Evolutionary conservation across 2,888 invertebrate species (phyloP), one percentile per base, ranked within the genome.

Genomic region (Tricholauxania praeusta): DNA sequence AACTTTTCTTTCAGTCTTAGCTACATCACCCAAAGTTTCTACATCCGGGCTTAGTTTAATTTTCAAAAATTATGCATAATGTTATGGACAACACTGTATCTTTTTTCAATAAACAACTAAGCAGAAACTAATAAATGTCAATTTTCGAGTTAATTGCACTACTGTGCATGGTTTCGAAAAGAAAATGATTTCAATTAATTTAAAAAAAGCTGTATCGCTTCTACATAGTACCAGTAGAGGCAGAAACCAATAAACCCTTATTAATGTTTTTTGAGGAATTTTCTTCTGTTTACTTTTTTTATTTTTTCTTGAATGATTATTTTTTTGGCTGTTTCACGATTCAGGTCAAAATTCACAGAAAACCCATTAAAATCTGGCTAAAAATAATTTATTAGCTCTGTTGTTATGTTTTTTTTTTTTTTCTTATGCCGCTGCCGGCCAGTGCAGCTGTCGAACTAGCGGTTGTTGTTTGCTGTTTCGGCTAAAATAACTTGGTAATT

Each of bases 401-500:
- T 55, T 68, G 60, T 48, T 68, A 60, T 28, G 57, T 47, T 59
- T 52, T 60, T 22, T 32, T 47, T 47, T 52, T 53, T 60, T 65
- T 52, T 32, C 52, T 17, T 63, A 64, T 48, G 64, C 72, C 64
- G 63, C 49, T 64, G 48, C n/a, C 47, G 12, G 53, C 68, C 65
- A 60, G 52, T 49, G 39, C 66, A 49, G 22, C 19, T 82, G 80
- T 82, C 81, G 75, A 77, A 78, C 79, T 62, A 73, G 72, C 51
- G 39, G 22, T 14, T 66, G 53, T 39, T 51, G 69, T 19, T 76
- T 71, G 74, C 76, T 76, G 79, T 74, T 74, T 79, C 76, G 74
- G 63, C 52, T 39, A 49, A 72, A 74, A 74, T 77, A 78, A 80
- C 81, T 79, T 80, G 80, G 81, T 82, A 82, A 82, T 82, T 83